Evolutionary conservation across 2,888 invertebrate species (phyloP).

Genomic region (Anaspis maculata): DNA sequence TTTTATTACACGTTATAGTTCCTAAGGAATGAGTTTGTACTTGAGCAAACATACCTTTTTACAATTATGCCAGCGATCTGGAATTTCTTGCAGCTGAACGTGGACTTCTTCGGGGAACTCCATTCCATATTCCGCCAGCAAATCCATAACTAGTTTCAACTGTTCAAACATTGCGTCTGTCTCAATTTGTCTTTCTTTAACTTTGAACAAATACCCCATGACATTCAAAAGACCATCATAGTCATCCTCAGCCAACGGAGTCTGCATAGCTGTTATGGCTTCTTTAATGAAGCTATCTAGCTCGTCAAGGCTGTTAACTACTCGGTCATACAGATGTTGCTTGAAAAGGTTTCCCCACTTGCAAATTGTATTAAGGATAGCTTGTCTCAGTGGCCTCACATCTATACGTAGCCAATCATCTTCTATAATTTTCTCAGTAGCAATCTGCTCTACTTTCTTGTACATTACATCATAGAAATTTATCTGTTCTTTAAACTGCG

Average conservation of each 20-base stretch:
- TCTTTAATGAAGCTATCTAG: constrained; percentile 70
- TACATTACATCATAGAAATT: constrained; percentile 75
- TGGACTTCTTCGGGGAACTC: constrained; percentile 74
- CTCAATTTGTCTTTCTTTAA: constrained; percentile 67
- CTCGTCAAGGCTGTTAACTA: constrained; percentile 67
- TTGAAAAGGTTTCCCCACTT: constrained; percentile 87
- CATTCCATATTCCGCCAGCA: constrained; percentile 77
- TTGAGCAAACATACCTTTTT: no score
- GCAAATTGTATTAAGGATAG: constrained; percentile 72
- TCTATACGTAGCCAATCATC: constrained; percentile 74
- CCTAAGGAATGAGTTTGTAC: no score
- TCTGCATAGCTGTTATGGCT: constrained; percentile 62
- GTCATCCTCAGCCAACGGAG: constrained; percentile 73
- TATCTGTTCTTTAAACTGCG: constrained; percentile 72
- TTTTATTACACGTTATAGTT: no score
- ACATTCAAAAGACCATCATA: constrained; percentile 75
- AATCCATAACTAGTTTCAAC: constrained; percentile 73
- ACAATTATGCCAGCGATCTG: constrained; percentile 79
- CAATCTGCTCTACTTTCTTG: constrained; percentile 62
- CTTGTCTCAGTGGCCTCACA: constrained; percentile 69
- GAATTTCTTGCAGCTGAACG: constrained; percentile 70
- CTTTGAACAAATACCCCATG: constrained; percentile 70
- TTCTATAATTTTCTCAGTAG: constrained; percentile 58
- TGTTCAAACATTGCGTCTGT: constrained; percentile 90
- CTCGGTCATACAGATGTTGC: constrained; percentile 73